Evolutionary conservation across 2,113 vertebrate genomes (phyloP), one percentile per base, ranked within the genome.

Genomic region (Oryzias woworae): DNA sequence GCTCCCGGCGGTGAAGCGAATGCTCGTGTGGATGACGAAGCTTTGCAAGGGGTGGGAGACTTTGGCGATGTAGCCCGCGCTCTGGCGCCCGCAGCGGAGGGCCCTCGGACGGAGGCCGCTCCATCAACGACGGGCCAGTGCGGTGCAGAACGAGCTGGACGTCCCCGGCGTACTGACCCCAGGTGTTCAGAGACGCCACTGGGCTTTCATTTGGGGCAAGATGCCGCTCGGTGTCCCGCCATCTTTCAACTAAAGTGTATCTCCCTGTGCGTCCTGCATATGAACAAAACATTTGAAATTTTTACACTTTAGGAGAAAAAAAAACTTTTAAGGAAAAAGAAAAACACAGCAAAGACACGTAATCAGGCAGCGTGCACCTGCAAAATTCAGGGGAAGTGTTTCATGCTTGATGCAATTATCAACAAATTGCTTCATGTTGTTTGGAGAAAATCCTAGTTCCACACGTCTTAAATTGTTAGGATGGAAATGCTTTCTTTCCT

Each of bases 161-260:
- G 1, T 99, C 97, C 13, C 96, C 95, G 0, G 96, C 96, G 42
- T 99, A 98, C 78, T 98, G 97, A 0, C 97, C 96, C 97, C 97
- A 99, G 59, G 97, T 98, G 88, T 97, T 98, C 44, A 99, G 86
- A 18, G 97, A 98, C 36, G 94, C 94, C 52, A 99, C 93, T 1
- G 96, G 97, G 62, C 96, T 98, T 66, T 98, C 96, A 1, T 97
- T 93, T 5, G 97, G 97, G 3, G 95, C 94, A 14, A 99, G 78
- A 73, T 97, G 96, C 52, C 96, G 90, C 84, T 99, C 96, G 0
- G 94, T 94, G 71, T 98, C 96, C 58, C 96, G 91, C 97, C 96
- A 98, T 88, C 98, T 97, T 81, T 99, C 97, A 53, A 99, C 95
- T 47, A 99, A 89, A 22, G 97, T 96, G 84, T 99, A 98, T 66